Base-by-base conservation (phyloP, 2,797 vertebrate genomes). In the Linurgus olivaceus region DNA sequence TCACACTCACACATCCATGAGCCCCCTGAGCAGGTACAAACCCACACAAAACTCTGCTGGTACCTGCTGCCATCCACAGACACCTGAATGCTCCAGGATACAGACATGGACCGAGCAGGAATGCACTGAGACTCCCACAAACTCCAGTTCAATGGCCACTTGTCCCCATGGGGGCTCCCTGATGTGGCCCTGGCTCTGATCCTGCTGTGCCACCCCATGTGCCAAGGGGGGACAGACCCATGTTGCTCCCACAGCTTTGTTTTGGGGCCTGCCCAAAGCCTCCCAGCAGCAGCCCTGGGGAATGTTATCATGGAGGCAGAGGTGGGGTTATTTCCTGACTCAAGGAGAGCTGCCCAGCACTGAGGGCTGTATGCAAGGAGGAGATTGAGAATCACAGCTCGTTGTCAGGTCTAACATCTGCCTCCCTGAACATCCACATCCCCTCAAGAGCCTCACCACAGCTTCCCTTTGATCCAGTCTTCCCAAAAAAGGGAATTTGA, bases 61-160 rank as follows among this genome's bases (percentile, higher is more conserved):
- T 6, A 11, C 67, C 75, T 2, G 3, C 77, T 42, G 84, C 85
- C 59, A 11, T 10, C 13, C 28, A 3, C 50, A 11, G n/a, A 68
- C 62, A 18, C 85, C 57, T 54, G 35, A 6, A 3, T 3, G 58
- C 85, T 75, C 72, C 16, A 3, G 74, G 37, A 16, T 9, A 23
- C 0, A 1, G 12, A 8, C 2, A 4, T 9, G 23, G 59, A 10
- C 45, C 0, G 0, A 31, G 42, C 1, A 55, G 58, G 71, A 29
- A 18, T 17, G 74, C 6, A 1, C 40, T 9, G 21, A n/a, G 52
- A 10, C 61, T 24, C 55, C 19, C 42, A 4, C 3, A 42, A 9
- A 54, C 58, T 3, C 16, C 10, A 7, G 15, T 2, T 40, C 55
- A 11, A 16, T 0, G 1, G 75, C 35, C 52, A 55, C 14, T 1